These are phyloP conservation scores for Philaethria dido DNA, from an alignment of 2,888 invertebrate species.

Conservation along the genomic window DNA sequence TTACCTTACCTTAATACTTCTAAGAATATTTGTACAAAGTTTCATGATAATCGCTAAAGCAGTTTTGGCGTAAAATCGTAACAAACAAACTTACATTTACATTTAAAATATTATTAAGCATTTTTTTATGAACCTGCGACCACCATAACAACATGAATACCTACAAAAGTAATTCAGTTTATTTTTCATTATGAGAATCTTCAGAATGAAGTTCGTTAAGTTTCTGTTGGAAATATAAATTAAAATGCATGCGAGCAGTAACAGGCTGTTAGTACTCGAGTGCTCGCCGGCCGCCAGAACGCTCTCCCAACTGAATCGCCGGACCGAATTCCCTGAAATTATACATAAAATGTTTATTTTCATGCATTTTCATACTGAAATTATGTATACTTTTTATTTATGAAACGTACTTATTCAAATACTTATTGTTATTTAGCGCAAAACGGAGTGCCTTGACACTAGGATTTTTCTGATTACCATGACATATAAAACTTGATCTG, in stretches of 20 bases:
- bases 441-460: too few species aligned
- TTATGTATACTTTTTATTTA: neutral
- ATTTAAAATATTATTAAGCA: too few species aligned
- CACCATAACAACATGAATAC: neutral
- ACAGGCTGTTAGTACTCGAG: conserved; percentile 34
- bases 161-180: conserved; percentile 11
- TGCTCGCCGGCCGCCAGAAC: conserved; percentile 17
- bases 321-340: conserved; percentile 24
- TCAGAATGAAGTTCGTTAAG: conserved; percentile 22
- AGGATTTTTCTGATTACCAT: too few species aligned
- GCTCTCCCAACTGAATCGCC: conserved; percentile 16
- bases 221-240: conserved; percentile 23
- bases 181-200: conserved; percentile 10
- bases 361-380: neutral
- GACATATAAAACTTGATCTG: too few species aligned
- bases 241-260: conserved; percentile 13
- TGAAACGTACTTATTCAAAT: too few species aligned
- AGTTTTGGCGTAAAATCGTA: too few species aligned
- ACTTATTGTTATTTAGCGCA: too few species aligned
- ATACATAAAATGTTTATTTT: conserved; percentile 16
- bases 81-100: too few species aligned
- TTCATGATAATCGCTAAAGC: too few species aligned
- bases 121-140: neutral
- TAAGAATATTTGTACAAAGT: too few species aligned
- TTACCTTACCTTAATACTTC: too few species aligned